Base-by-base conservation (phyloP, 1,140 invertebrate genomes). In the Zaprionus vittiger region DNA sequence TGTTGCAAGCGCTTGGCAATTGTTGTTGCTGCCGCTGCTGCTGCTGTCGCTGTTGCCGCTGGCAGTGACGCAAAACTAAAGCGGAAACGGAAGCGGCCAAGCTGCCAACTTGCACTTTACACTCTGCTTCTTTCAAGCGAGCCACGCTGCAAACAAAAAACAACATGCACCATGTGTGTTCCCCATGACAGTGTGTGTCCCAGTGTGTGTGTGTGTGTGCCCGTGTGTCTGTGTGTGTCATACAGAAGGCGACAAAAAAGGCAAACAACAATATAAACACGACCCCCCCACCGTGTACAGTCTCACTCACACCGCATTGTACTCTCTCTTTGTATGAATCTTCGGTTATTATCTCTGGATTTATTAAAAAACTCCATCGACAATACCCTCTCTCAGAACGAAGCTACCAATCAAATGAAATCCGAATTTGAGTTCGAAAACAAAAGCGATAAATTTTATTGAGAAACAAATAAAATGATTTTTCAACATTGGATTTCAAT, bases 41-140 rank as follows among this genome's bases (percentile, higher is more conserved):
- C 24, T 59, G 65, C 7, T 59, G 34, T 24, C 56, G 66, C n/a
- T 56, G 67, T n/a, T 60, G 73, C 73, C 56, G 61, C 61, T 65
- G 62, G 68, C 69, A 72, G 62, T 61, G 77, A 71, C 63, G 57
- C 68, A 70, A 67, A 72, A 76, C 77, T 73, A 67, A 79, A 79
- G 75, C 77, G 77, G 77, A 79, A 77, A 72, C 77, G 77, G 77
- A 79, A 79, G 77, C 77, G 77, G 77, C 77, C 77, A 77, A 79
- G 77, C 77, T 79, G 77, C 77, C 77, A 80, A 80, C 77, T 80
- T 80, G 77, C 77, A 80, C 77, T 80, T 80, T 80, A 77, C 77
- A 77, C 77, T 77, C 63, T 77, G 67, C 77, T 77, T 77, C 77
- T 80, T 73, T 37, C 63, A 61, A 26, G 55, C 55, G 31, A 24